phyloP scores from a whole-genome alignment of 1,140 invertebrate species.

The Copidosoma floridanum region DNA sequence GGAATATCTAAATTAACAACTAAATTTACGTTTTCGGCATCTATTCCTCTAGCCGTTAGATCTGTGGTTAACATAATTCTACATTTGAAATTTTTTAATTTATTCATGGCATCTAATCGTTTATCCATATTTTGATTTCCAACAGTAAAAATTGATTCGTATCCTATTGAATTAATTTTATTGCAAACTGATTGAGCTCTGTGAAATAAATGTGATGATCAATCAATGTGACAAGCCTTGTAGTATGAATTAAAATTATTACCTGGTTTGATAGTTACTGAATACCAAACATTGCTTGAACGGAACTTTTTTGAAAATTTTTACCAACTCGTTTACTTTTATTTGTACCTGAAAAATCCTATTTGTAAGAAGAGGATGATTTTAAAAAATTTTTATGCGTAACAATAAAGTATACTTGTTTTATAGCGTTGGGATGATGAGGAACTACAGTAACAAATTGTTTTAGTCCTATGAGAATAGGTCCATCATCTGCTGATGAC shows the following conservation, averaged over 20 bases:
- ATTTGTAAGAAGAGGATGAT: background rate
- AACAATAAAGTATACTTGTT: conserved; percentile 58
- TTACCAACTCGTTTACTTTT: conserved; percentile 70
- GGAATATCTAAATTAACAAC: conserved; percentile 93
- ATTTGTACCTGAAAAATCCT: conserved; percentile 55
- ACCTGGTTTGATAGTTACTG: conserved; percentile 80
- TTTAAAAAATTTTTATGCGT: conserved; percentile 35
- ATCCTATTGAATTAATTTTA: conserved; percentile 67
- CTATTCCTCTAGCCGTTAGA: conserved; percentile 83
- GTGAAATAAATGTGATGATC: conserved; percentile 32
- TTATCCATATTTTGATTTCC: conserved; percentile 77
- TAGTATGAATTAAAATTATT: conserved; percentile 20
- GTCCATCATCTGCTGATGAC: conserved; percentile 64
- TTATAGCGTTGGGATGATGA: conserved; percentile 61
- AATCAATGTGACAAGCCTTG: conserved; percentile 5
- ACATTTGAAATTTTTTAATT: conserved; percentile 75
- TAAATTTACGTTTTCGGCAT: conserved; percentile 88
- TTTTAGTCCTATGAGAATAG: conserved; percentile 71
- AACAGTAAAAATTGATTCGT: conserved; percentile 70
- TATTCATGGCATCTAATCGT: conserved; percentile 71
- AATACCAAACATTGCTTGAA: conserved; percentile 93
- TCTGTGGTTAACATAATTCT: conserved; percentile 90
- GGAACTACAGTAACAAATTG: conserved; percentile 69
- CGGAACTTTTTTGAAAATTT: conserved; percentile 68
- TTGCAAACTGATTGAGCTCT: conserved; percentile 72